Evolutionary conservation across 2,888 invertebrate genomes (phyloP), one percentile per base, ranked within the genome.

Genomic region (Isoperla grammatica): DNA sequence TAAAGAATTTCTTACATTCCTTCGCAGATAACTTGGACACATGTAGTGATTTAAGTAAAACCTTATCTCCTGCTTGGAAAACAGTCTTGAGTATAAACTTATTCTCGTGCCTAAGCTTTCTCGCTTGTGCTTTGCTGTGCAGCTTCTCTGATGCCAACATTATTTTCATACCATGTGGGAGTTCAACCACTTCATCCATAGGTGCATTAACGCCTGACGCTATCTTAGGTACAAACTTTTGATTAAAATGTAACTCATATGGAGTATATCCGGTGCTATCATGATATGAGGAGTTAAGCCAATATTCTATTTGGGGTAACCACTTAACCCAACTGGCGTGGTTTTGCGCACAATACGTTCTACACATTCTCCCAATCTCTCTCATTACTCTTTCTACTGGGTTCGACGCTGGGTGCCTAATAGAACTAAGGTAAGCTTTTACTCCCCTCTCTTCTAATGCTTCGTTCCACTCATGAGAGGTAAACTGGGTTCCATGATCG

Each of bases 241-340:
- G 29, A 29, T 29, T 29, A 29, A 29, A 29, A 29, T 29, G 11
- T 15, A 45, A 17, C 45, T 64, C 63, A 42, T 35, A 46, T 0
- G 65, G 63, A 9, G 66, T 46, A 35, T 48, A 64, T 3, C 65
- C 61, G 1, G 65, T 66, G 13, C 59, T 49, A 29, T 65, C 61
- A 59, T 66, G 65, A 13, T 57, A 56, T 1, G 63, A 40, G 20
- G 37, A 40, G 40, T 66, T 66, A 19, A 64, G 15, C 19, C 61
- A 61, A 15, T 56, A 23, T 39, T 35, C 43, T 13, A 65, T 13
- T 15, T 17, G 13, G 1, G 20, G 15, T 2, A 66, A 22, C 17
- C 63, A 57, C 35, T 13, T 46, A 12, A 60, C 61, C 65, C 66
- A 66, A 20, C 13, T 56, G 1, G 65, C 56, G 45, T 67, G 67